phyloP scores from a whole-genome alignment of 2,113 vertebrate species.

The Falco punctatus region DNA sequence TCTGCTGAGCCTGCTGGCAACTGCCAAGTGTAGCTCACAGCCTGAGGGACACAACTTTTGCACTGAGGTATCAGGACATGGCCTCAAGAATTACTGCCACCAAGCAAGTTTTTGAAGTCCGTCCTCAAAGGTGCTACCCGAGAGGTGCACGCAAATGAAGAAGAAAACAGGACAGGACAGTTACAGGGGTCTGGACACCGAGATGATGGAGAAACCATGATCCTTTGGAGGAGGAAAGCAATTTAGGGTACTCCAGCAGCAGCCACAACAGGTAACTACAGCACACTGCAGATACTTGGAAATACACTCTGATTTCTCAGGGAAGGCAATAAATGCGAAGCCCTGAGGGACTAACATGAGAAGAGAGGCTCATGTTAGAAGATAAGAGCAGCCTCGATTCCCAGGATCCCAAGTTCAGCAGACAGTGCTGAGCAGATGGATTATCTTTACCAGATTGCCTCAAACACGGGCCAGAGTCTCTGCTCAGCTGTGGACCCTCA shows the following conservation, averaged over 20 bases:
- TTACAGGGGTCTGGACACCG: neutral
- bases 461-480: neutral
- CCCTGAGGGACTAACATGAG: neutral
- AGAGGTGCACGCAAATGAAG: neutral
- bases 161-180: neutral
- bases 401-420: neutral
- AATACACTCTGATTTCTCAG: neutral
- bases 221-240: neutral
- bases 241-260: neutral
- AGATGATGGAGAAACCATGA: neutral
- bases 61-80: neutral
- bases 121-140: neutral
- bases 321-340: neutral
- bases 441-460: neutral
- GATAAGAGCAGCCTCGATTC: neutral
- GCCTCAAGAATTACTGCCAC: neutral
- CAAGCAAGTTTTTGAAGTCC: neutral
- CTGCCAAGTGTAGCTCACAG: neutral
- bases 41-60: neutral
- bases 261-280: neutral
- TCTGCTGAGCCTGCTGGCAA: conserved; percentile 45
- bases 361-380: neutral
- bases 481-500: accelerated
- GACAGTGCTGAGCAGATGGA: neutral
- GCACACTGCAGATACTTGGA: neutral